Evolutionary conservation across 2,888 invertebrate species (phyloP), one percentile per base, ranked within the genome.

Genomic region (Subacronicta megacephala): DNA sequence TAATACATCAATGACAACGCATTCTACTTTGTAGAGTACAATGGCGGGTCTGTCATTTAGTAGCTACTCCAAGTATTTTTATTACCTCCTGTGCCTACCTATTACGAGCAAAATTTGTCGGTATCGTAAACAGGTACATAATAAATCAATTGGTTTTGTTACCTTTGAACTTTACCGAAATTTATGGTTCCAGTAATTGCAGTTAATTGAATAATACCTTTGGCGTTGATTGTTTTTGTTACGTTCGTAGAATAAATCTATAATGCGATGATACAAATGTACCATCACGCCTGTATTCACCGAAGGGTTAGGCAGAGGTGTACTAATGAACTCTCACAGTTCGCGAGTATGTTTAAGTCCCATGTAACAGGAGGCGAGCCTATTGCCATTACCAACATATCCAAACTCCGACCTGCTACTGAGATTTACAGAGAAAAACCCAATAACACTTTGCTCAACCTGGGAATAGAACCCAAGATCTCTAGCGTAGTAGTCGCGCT

Each of bases 111-210:
- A 44, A 47, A 57, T 67, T 66, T 47, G 59, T 55, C 45, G 18
- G 43, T 55, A 62, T 69, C 66, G 63, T 75, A 64, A 75, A 73
- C 62, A 43, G 51, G 44, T 61, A 54, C 71, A 70, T 59, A 66
- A 71, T 74, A 67, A 60, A 60, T 60, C 47, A 71, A 62, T 60
- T 56, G 52, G 56, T 16, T 54, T 41, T 46, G 47, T 62, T 55
- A 62, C 55, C 62, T 61, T 55, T 62, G 57, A 59, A 57, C 51
- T 62, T 67, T 51, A n/a, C 12, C 29, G 16, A 31, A 50, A 59
- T 51, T 55, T 46, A 50, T 18, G 23, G 46, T 41, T 33, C 12
- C 38, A 45, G 42, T 56, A 42, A 62, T 62, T 52, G 42, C 23
- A 36, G 59, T 29, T 43, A 44, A 56, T 72, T 68, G 50, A 41